Evolutionary conservation across 2,888 invertebrate genomes (phyloP).

Genomic region (Seira musarum): DNA sequence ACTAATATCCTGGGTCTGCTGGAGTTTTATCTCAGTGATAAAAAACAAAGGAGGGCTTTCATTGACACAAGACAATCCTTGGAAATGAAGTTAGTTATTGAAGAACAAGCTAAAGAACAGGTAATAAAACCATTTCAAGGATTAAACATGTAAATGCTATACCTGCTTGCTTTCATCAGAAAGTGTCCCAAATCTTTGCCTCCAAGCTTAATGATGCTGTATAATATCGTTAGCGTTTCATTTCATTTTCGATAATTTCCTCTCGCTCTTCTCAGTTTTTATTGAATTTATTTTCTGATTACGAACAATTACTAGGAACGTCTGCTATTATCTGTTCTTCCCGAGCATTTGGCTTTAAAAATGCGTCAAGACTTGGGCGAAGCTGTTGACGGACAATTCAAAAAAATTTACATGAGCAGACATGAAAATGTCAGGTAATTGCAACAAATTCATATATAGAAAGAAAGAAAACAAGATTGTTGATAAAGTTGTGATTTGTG

Average conservation of each 20-base stretch:
- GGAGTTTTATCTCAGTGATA: conserved; percentile 84
- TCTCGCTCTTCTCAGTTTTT: no score
- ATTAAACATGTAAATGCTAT: not conserved
- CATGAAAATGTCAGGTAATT: conserved; percentile 94
- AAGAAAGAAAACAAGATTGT: no score
- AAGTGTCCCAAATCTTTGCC: not conserved
- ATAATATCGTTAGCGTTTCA: not conserved
- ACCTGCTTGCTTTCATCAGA: conserved; percentile 51
- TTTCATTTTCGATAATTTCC: not conserved
- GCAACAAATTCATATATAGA: not conserved
- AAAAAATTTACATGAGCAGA: conserved; percentile 97
- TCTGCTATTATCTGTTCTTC: conserved; percentile 91
- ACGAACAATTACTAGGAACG: conserved; percentile 88
- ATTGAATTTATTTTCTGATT: no score
- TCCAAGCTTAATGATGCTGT: not conserved
- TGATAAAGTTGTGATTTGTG: no score
- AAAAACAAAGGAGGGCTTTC: conserved; percentile 85
- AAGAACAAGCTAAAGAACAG: conserved; percentile 94
- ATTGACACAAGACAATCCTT: conserved; percentile 92
- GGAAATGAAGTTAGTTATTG: conserved; percentile 92
- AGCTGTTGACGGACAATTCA: conserved; percentile 90
- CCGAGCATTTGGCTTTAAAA: conserved; percentile 96
- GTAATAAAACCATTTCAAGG: conserved; percentile 73
- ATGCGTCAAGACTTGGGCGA: conserved; percentile 85
- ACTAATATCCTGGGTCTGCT: conserved; percentile 84